Percentiles rank a stretch among this genome's conserved stretches.
Evolutionary conservation across 2,113 vertebrate species (phyloP).

Genomic region (Daboia siamensis): DNA sequence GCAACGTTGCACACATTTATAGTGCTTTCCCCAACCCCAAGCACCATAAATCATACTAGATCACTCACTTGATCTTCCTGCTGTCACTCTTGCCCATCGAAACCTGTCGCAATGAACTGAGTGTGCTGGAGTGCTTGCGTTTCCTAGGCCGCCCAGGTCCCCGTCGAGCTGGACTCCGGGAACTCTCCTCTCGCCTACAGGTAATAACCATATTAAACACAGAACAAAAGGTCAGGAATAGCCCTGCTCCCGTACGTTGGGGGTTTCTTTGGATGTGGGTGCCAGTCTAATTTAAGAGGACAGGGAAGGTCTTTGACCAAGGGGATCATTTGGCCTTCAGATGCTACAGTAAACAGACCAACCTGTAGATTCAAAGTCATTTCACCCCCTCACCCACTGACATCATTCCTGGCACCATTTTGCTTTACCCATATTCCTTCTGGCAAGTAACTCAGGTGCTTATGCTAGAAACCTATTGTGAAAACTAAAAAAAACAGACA

Average conservation of each 20-base stretch:
- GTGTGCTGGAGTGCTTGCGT: constrained; percentile 74
- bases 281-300: not conserved
- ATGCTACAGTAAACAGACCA: not conserved
- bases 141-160: constrained; percentile 92
- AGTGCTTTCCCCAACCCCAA: not conserved
- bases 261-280: not conserved
- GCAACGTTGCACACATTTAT: not conserved
- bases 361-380: not conserved
- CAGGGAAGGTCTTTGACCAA: not conserved
- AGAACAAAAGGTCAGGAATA: constrained; percentile 13
- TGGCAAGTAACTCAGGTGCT: not conserved
- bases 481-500: not conserved
- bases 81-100: constrained; percentile 68
- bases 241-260: too few species aligned
- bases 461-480: not conserved
- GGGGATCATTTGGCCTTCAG: not conserved
- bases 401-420: accelerated
- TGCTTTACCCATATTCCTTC: too few species aligned
- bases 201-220: not conserved
- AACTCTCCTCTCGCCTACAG: constrained; percentile 89
- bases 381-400: not conserved
- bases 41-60: not conserved
- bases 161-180: constrained; percentile 86
- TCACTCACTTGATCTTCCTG: constrained; percentile 89
- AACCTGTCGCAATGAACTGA: constrained; percentile 64